Conservation (phyloP, 2,113 vertebrate genomes). For the Grantiella picta region DNA sequence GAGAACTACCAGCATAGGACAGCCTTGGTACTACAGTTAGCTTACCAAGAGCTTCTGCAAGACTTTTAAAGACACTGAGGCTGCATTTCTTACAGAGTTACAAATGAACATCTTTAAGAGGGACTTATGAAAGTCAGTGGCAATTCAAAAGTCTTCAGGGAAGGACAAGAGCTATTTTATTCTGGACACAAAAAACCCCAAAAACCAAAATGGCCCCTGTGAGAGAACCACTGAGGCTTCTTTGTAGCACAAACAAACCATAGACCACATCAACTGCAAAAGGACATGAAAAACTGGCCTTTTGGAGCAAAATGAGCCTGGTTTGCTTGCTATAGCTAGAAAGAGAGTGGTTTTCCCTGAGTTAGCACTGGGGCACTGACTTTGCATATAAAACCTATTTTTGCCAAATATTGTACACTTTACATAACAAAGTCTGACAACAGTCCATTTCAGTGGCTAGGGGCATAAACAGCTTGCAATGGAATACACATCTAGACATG, state of each 20-base stretch:
- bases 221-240: not conserved
- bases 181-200: not conserved
- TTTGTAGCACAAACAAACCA: not conserved
- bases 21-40: not conserved
- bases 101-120: not conserved
- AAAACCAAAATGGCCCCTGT: fast-evolving
- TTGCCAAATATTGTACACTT: not conserved
- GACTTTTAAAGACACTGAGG: not conserved
- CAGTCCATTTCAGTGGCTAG: not conserved
- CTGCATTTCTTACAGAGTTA: not conserved
- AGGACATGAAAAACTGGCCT: not conserved
- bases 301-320: not conserved
- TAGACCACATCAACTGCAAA: not conserved
- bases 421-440: conserved; percentile 21
- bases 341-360: not conserved
- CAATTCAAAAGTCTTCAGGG: not conserved
- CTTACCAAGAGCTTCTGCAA: not conserved
- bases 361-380: not conserved
- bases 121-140: not conserved
- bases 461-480: conserved; percentile 22
- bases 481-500: not conserved
- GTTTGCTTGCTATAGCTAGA: not conserved
- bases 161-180: not conserved
- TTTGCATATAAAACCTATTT: conserved; percentile 12
- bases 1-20: not conserved